Evolutionary conservation across 2,888 invertebrate genomes (phyloP).

Genomic region (Tethea ocularis): DNA sequence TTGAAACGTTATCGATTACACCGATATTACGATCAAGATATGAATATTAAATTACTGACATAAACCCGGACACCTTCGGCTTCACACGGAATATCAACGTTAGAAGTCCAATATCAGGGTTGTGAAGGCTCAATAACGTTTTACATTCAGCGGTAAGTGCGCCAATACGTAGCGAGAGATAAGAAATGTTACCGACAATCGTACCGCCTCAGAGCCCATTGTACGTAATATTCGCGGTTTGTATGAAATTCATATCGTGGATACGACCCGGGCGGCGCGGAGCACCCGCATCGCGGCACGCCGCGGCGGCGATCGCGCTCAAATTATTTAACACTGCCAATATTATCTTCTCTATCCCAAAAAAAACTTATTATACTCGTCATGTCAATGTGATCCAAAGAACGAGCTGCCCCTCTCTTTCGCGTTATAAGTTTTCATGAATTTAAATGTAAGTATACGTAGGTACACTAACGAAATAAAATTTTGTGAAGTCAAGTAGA

Average conservation of each 20-base stretch:
- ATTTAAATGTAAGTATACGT: not conserved
- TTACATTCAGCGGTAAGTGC: constrained; percentile 66
- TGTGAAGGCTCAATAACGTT: constrained; percentile 66
- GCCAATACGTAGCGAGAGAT: constrained; percentile 62
- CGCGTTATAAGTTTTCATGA: constrained; percentile 12
- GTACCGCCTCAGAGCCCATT: constrained; percentile 52
- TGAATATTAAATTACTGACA: constrained; percentile 56
- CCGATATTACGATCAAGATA: constrained; percentile 35
- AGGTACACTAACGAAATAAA: not conserved
- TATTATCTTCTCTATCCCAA: constrained; percentile 25
- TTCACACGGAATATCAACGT: constrained; percentile 52
- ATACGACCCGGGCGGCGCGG: constrained; percentile 22
- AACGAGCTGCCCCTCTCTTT: constrained; percentile 33
- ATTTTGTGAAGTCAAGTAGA: constrained; percentile 1
- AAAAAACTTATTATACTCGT: constrained; percentile 18
- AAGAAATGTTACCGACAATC: constrained; percentile 67
- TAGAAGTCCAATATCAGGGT: constrained; percentile 62
- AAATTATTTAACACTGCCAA: constrained; percentile 47
- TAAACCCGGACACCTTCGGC: constrained; percentile 39
- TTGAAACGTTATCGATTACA: constrained; percentile 25
- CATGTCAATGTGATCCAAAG: constrained; percentile 14
- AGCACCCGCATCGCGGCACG: constrained; percentile 9
- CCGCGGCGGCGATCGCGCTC: constrained; percentile 28
- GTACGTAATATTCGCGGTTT: constrained; percentile 52
- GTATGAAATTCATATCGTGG: constrained; percentile 56